Evolutionary conservation across 1,140 invertebrate species (phyloP).

Genomic region (Ectropis grisescens): DNA sequence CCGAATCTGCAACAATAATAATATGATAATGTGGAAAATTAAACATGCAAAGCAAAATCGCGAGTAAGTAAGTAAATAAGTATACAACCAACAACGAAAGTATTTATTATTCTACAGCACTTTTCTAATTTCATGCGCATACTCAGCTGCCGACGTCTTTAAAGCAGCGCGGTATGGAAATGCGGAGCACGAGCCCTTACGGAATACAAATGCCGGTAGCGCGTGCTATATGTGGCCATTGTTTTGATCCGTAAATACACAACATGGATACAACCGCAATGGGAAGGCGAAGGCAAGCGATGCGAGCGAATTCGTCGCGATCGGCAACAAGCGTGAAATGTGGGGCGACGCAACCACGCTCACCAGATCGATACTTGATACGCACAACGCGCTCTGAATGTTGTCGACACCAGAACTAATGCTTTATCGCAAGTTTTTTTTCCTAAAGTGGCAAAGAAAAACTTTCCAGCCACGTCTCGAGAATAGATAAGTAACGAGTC

Average conservation of each 20-base stretch:
- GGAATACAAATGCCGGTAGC: constrained; percentile 10
- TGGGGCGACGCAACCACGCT: constrained; percentile 45
- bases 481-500: too few species aligned
- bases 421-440: constrained; percentile 10
- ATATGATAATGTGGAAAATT: too few species aligned
- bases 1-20: too few species aligned
- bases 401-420: constrained; percentile 33
- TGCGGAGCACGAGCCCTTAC: constrained; percentile 9
- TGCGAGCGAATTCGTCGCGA: constrained; percentile 20
- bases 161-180: constrained; percentile 2
- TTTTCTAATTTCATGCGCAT: too few species aligned
- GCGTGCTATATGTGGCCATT: constrained; percentile 19
- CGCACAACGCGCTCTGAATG: constrained; percentile 47
- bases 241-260: constrained; percentile 25
- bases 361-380: constrained; percentile 56
- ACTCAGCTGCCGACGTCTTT: too few species aligned
- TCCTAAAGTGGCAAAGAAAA: too few species aligned
- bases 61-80: too few species aligned
- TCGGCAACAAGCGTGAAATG: constrained; percentile 48
- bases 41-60: too few species aligned
- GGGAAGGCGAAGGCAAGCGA: constrained; percentile 6
- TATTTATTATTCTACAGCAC: too few species aligned
- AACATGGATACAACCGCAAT: constrained; percentile 2
- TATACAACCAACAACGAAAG: too few species aligned
- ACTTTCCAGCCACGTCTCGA: too few species aligned